Conservation (phyloP, 1,140 invertebrate genomes). For the Lepeophtheirus salmonis region DNA sequence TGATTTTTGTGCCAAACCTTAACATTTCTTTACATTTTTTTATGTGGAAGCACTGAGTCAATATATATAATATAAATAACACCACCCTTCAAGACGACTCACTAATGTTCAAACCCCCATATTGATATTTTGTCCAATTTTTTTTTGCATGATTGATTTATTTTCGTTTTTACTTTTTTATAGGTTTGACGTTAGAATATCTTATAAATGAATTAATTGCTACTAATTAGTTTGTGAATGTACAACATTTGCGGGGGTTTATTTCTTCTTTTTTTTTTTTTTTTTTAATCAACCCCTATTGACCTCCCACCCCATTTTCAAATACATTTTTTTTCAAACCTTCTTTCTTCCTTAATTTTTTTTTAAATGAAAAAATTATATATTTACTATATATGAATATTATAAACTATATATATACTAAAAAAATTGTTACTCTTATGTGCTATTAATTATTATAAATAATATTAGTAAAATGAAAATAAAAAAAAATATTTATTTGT, state of each 20-base stretch:
- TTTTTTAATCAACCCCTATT: neutral
- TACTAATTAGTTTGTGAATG: too few relatives aligned
- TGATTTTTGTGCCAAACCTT: neutral
- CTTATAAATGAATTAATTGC: neutral
- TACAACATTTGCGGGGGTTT: too few relatives aligned
- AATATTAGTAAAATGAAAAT: neutral
- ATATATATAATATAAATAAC: too few relatives aligned
- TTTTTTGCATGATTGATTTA: too few relatives aligned
- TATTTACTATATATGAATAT: neutral
- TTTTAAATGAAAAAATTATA: neutral
- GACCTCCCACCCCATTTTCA: neutral
- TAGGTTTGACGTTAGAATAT: neutral
- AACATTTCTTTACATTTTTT: too few relatives aligned
- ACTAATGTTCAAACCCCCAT: too few relatives aligned
- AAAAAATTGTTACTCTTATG: neutral
- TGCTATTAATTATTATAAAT: neutral
- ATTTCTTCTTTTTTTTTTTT: neutral
- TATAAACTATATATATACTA: neutral
- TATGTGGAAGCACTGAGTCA: too few relatives aligned
- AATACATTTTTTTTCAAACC: neutral
- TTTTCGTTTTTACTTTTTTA: neutral
- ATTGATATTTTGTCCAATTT: too few relatives aligned
- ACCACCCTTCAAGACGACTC: too few relatives aligned
- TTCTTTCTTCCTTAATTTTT: neutral
- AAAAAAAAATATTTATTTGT: conserved; percentile 1